Evolutionary conservation across 2,113 vertebrate species (phyloP).

Genomic region (Shinisaurus crocodilurus): DNA sequence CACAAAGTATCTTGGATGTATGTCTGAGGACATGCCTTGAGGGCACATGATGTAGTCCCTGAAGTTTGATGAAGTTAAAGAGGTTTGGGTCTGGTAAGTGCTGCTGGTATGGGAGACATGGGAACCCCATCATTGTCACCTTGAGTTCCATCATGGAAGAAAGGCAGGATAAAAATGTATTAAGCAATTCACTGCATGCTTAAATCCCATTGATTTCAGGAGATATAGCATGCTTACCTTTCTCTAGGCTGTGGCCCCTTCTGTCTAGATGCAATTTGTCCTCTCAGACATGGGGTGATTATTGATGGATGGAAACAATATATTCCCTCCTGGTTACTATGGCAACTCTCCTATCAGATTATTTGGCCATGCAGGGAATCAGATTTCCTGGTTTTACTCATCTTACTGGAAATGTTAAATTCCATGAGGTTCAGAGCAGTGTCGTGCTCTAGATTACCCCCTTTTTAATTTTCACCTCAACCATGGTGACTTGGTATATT

Average conservation of each 20-base stretch:
- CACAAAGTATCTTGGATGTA: background rate
- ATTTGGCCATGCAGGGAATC: slow-evolving; percentile 19
- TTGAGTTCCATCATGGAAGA: background rate
- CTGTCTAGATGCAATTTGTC: background rate
- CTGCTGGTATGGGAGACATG: background rate
- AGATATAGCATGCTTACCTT: background rate
- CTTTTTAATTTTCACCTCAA: slow-evolving; percentile 2
- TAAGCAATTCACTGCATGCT: background rate
- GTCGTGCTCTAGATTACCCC: rapidly evolving
- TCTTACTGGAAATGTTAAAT: slow-evolving; percentile 7
- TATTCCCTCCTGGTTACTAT: background rate
- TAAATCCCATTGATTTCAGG: background rate
- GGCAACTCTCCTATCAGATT: slow-evolving; percentile 38
- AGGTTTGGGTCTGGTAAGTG: background rate
- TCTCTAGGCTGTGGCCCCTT: background rate
- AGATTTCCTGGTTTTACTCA: slow-evolving; percentile 35
- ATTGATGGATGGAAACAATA: slow-evolving; percentile 36
- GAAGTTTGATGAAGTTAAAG: no score
- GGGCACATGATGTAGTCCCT: no score
- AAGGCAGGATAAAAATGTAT: background rate
- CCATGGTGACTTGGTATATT: rapidly evolving
- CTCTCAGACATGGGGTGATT: background rate
- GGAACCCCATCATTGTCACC: background rate
- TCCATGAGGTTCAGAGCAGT: slow-evolving; percentile 18
- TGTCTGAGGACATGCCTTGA: no score